These are phyloP conservation scores for Pachyseris speciosa DNA, from an alignment of 64 coral and sea anemone genomes.

Conservation along the genomic window DNA sequence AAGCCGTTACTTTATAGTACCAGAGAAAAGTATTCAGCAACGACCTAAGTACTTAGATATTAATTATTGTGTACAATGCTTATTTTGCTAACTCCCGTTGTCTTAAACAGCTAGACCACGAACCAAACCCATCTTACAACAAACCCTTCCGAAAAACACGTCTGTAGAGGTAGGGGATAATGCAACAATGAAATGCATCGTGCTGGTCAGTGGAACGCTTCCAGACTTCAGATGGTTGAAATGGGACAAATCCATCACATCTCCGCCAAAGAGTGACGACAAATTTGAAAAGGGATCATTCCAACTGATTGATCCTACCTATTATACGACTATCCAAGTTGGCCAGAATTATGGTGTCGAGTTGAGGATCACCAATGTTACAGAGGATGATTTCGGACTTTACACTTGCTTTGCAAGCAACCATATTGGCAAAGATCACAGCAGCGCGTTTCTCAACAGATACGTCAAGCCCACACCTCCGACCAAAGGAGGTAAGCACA, in stretches of 20 bases:
- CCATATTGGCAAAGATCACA: conserved; percentile 77
- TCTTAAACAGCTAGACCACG: conserved; percentile 68
- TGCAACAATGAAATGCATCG: conserved; percentile 75
- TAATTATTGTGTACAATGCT: background rate
- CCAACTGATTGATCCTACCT: conserved; percentile 45
- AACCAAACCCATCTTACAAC: conserved; percentile 74
- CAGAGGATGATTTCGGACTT: conserved; percentile 87
- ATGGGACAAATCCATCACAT: conserved; percentile 69
- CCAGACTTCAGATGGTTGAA: conserved; percentile 97
- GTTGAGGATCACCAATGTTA: conserved; percentile 66
- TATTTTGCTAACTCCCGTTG: background rate
- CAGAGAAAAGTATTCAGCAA: too few species aligned
- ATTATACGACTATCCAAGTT: conserved; percentile 67
- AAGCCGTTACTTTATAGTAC: too few species aligned
- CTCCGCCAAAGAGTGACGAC: conserved; percentile 30
- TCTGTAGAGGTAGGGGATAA: conserved; percentile 69
- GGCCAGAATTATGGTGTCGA: conserved; percentile 61
- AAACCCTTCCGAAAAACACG: conserved; percentile 78
- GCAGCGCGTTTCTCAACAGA: conserved; percentile 77
- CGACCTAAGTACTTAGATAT: background rate
- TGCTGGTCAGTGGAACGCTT: conserved; percentile 86
- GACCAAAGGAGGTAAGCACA: conserved; percentile 26
- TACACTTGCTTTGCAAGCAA: conserved; percentile 92
- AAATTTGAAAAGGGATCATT: conserved; percentile 14
- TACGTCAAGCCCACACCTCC: background rate